Conservation (phyloP, 2,113 vertebrate species). For the Rhynchopsitta pachyrhyncha region DNA sequence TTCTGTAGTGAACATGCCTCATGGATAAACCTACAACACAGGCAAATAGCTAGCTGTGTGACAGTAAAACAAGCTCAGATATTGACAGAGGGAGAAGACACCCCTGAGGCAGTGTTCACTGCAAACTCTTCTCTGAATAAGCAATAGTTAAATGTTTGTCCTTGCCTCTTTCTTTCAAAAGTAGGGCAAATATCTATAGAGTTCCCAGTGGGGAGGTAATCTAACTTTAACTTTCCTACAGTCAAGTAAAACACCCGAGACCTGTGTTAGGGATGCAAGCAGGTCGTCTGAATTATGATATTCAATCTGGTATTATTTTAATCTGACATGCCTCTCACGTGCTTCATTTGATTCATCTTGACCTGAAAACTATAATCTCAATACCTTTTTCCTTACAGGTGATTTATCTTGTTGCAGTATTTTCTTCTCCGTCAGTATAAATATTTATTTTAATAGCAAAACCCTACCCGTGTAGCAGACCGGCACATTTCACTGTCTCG, state of each 20-base stretch:
- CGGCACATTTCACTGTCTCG: not conserved
- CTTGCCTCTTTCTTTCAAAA: slow-evolving; percentile 64
- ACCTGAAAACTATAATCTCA: slow-evolving; percentile 66
- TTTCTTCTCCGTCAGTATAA: not conserved
- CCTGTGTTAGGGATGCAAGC: slow-evolving; percentile 56
- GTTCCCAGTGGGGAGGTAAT: slow-evolving; percentile 56
- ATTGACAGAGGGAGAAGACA: not conserved
- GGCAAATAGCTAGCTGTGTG: not conserved
- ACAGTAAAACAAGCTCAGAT: not conserved
- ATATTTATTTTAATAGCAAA: not conserved
- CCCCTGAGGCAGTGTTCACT: not conserved
- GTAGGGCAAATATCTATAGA: slow-evolving; percentile 54
- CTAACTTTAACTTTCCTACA: slow-evolving; percentile 72
- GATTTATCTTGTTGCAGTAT: not conserved
- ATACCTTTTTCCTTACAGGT: slow-evolving; percentile 28
- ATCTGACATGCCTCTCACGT: slow-evolving; percentile 64
- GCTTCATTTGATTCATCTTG: slow-evolving; percentile 71
- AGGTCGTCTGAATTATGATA: slow-evolving; percentile 68
- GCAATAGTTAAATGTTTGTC: slow-evolving; percentile 56
- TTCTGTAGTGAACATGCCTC: not conserved
- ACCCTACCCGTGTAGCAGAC: not conserved
- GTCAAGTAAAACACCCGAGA: slow-evolving; percentile 62
- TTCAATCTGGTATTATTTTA: slow-evolving; percentile 71
- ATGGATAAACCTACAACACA: not conserved
- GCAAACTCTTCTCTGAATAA: not conserved